Conservation (phyloP, 2,797 vertebrate species). For the Numenius phaeopus region DNA sequence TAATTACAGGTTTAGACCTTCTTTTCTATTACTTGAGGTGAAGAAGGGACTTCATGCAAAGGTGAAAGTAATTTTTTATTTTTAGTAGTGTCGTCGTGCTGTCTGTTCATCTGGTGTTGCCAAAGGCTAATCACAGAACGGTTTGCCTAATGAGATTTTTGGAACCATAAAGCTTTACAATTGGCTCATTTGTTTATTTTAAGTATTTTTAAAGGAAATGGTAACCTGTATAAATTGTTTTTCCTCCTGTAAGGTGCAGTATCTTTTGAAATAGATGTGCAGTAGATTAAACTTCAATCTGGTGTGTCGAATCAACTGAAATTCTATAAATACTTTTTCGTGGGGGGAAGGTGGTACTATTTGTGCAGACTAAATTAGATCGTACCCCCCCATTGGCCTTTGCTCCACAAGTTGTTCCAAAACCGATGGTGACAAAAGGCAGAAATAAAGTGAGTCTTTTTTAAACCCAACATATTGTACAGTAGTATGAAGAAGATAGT, state of each 20-base stretch:
- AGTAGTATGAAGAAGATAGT: neutral
- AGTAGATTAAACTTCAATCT: neutral
- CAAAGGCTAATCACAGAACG: neutral
- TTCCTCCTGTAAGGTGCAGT: neutral
- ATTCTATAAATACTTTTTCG: neutral
- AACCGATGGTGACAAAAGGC: neutral
- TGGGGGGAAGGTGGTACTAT: neutral
- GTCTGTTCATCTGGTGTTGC: neutral
- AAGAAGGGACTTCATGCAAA: neutral
- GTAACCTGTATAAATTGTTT: neutral
- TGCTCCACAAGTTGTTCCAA: neutral
- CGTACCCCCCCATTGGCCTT: neutral
- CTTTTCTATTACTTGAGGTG: neutral
- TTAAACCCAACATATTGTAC: neutral
- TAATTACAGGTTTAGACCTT: neutral
- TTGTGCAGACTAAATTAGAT: neutral
- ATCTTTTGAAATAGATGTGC: neutral
- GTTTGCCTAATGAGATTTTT: neutral
- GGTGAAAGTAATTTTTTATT: neutral
- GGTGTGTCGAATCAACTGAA: neutral
- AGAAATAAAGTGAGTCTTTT: neutral
- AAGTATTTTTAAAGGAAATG: neutral
- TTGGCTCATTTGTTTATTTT: neutral
- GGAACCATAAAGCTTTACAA: rapidly evolving
- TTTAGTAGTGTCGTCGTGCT: neutral